Base-by-base conservation (phyloP, 2,888 invertebrate genomes). In the Nomada fucata region DNA sequence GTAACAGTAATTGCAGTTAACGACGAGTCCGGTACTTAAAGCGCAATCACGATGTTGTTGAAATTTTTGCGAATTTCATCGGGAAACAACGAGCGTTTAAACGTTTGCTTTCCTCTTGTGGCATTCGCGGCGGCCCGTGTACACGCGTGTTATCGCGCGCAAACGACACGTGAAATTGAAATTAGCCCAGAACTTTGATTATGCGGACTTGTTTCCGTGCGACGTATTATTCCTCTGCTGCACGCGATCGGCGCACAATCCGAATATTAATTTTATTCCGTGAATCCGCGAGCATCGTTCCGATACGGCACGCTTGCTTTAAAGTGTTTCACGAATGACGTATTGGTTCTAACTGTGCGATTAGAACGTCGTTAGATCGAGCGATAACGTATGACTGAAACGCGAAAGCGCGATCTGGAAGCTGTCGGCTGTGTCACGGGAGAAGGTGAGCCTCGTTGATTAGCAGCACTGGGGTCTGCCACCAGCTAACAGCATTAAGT, bases 141-240 rank as follows among this genome's bases (percentile, higher is more conserved):
- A 70, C 36, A 53, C 44, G 65, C 59, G 42, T 53, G 60, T 77
- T 79, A 79, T 79, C 77, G 42, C 53, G 10, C 36, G 36, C 77
- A 65, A 79, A 77, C 77, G 71, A 79, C 65, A 77, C 71, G 77
- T 67, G 79, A 79, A 67, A 77, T 71, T 79, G 79, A 71, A 79
- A 77, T 71, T 67, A 71, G 65, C 65, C 65, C 42, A 13, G 70
- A 79, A 76, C 76, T 76, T 65, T 76, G 79, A 76, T 70, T 76
- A 47, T 23, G 44, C 60, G 53, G n/a, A 44, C 73, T 44, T 65
- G 73, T 67, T 73, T 77, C 65, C 73, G 29, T 65, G 47, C 18
- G 73, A 59, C 29, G 72, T 20, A 72, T 73, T 76, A 76, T 70
- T 71, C 61, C 70, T 50, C 36, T 29, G 23, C 7, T 23, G 67